Percentiles rank a stretch among this genome's conserved stretches.
These are phyloP conservation scores for Caenorhabditis tropicalis DNA, from an alignment of 1,140 invertebrate genomes.

Conservation along the genomic window DNA sequence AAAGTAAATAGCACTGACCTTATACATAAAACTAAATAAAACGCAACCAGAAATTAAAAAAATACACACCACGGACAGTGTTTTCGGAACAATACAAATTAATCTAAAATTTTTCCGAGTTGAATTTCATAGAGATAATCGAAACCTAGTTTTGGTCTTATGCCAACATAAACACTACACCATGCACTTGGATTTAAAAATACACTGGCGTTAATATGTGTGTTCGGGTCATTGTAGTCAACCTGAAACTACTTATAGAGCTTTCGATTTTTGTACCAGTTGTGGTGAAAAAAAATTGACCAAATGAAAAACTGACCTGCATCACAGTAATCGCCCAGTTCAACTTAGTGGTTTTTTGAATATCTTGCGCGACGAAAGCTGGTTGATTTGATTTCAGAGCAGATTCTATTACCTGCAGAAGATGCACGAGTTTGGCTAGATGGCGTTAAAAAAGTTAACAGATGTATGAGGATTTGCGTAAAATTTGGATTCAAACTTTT, in stretches of 20 bases:
- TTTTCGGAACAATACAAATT: not conserved
- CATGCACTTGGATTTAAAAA: not conserved
- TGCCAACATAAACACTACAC: slow-evolving; percentile 10
- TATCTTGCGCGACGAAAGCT: not conserved
- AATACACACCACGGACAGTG: too few relatives aligned
- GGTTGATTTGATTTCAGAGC: not conserved
- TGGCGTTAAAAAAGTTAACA: too few relatives aligned
- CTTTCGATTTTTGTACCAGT: not conserved
- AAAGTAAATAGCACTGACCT: too few relatives aligned
- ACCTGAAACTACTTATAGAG: slow-evolving; percentile 6
- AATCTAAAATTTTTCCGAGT: not conserved
- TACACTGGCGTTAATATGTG: not conserved
- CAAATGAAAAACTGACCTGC: not conserved
- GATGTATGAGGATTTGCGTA: too few relatives aligned
- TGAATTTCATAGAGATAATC: slow-evolving; percentile 27
- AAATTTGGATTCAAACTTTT: too few relatives aligned
- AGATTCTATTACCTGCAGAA: slow-evolving; percentile 18
- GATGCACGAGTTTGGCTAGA: too few relatives aligned
- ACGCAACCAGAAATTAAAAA: too few relatives aligned
- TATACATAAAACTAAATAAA: too few relatives aligned
- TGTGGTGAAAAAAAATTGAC: not conserved
- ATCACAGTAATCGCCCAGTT: slow-evolving; percentile 24
- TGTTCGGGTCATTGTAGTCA: slow-evolving; percentile 15
- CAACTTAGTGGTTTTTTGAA: not conserved
- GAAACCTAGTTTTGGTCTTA: not conserved